phyloP scores from a whole-genome alignment of 2,888 invertebrate species.

The Drosophila helvetica region DNA sequence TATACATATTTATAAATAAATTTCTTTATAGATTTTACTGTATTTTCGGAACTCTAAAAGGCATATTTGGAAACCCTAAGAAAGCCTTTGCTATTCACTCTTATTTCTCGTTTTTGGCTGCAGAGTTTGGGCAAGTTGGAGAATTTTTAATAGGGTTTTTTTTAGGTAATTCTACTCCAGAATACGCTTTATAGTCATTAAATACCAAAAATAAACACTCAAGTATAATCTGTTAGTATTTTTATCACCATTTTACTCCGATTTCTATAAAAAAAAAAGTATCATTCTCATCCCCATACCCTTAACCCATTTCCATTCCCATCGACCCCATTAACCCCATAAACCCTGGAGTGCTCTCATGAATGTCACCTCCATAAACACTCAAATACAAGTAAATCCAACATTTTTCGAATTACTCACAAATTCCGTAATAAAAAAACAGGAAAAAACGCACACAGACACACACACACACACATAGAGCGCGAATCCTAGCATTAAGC shows the following conservation, averaged over 20 bases:
- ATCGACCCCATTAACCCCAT: slow-evolving; percentile 36
- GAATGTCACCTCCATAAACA: slow-evolving; percentile 39
- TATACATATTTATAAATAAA: too few relatives aligned
- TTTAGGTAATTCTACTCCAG: too few relatives aligned
- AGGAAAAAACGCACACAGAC: slow-evolving; percentile 11
- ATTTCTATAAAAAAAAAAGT: slow-evolving; percentile 7
- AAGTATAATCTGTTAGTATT: background rate
- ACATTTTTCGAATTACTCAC: slow-evolving; percentile 58
- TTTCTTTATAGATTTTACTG: too few relatives aligned
- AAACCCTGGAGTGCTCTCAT: slow-evolving; percentile 35
- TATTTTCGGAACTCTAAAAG: too few relatives aligned
- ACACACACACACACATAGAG: too few relatives aligned
- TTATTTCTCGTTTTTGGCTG: too few relatives aligned
- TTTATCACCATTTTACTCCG: background rate
- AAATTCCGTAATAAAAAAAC: slow-evolving; percentile 55
- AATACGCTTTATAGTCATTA: too few relatives aligned
- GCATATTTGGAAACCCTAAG: too few relatives aligned
- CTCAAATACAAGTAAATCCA: background rate
- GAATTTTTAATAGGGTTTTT: too few relatives aligned
- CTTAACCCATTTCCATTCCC: slow-evolving; percentile 16
- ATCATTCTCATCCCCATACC: slow-evolving; percentile 4
- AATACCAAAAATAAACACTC: too few relatives aligned
- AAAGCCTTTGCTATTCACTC: too few relatives aligned
- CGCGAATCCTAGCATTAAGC: slow-evolving; percentile 27
- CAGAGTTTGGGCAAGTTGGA: too few relatives aligned